A percentile compares a stretch with the other conserved stretches of the same genome.
phyloP scores from a whole-genome alignment of 2,797 vertebrate species.

The Catharus ustulatus region DNA sequence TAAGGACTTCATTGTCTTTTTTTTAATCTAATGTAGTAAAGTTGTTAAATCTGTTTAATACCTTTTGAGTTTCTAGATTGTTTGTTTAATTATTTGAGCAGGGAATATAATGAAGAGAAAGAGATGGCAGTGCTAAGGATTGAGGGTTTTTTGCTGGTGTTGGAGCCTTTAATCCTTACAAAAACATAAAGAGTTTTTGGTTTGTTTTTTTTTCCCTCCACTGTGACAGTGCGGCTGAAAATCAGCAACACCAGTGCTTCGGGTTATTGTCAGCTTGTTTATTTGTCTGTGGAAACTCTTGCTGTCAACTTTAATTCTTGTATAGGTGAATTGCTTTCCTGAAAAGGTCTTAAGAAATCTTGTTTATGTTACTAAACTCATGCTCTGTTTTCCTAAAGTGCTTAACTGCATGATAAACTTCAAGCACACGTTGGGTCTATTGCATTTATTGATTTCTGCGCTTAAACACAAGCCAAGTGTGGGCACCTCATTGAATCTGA shows the following conservation, averaged over 20 bases:
- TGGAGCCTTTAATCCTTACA: background rate
- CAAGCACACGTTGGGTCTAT: background rate
- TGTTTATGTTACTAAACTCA: slow-evolving; percentile 36
- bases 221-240: slow-evolving; percentile 17
- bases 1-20: background rate
- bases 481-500: background rate
- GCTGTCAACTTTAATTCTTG: slow-evolving; percentile 53
- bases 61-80: background rate
- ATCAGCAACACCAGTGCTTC: slow-evolving; percentile 42
- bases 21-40: background rate
- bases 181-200: background rate
- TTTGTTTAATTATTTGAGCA: background rate
- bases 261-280: slow-evolving; percentile 60
- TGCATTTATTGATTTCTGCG: slow-evolving; percentile 28
- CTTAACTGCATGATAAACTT: slow-evolving; percentile 16
- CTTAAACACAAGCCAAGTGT: slow-evolving; percentile 4
- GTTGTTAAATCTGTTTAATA: background rate
- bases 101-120: background rate
- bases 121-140: background rate
- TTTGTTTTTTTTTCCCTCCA: background rate
- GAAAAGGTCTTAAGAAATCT: slow-evolving; percentile 35
- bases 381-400: slow-evolving; percentile 17
- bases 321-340: slow-evolving; percentile 41
- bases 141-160: background rate
- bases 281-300: slow-evolving; percentile 37